Evolutionary conservation across 2,797 vertebrate species (phyloP), one percentile per base, ranked within the genome.

Genomic region (Vireo griseus): DNA sequence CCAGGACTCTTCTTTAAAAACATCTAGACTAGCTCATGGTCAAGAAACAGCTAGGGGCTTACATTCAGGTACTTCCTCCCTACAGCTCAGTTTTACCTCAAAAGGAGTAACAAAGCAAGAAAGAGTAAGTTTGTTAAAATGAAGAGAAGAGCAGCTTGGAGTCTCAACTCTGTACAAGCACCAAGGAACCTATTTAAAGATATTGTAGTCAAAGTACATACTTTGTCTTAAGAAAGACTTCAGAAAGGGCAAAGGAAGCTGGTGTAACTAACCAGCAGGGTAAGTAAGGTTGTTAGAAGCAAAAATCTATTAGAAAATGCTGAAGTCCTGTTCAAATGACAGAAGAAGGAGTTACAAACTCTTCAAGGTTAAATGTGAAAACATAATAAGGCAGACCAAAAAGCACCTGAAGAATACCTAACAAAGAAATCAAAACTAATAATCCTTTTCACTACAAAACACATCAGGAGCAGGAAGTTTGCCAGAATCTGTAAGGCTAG

Each of bases 361-460:
- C 77, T 57, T 33, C 6, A 59, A 80, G 81, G 63, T 94, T 89
- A 95, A 94, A 92, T 85, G 71, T 94, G 89, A 83, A 94, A 94
- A 85, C 13, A 47, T 78, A 76, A 12, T 68, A 68, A 26, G 35
- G 52, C 48, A 92, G 74, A 79, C 51, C 40, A 72, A 87, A 93
- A 92, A 85, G 31, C 48, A 79, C 35, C 54, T 67, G 67, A 92
- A 79, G 78, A 88, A 86, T 59, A 72, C 45, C 83, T 86, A 81
- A 91, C 44, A 92, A 93, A 93, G 59, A 77, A 93, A 93, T 71
- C 48, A 73, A 94, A 94, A 91, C 40, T 82, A 91, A 44, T 69
- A 85, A 83, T 68, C 31, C 24, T 82, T 92, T 93, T 92, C 55
- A 48, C 62, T 89, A 40, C n/a, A 85, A 63, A 96, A 80, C 26